Base-by-base conservation (phyloP, 1,140 invertebrate genomes). In the Cyclargus thomasi region DNA sequence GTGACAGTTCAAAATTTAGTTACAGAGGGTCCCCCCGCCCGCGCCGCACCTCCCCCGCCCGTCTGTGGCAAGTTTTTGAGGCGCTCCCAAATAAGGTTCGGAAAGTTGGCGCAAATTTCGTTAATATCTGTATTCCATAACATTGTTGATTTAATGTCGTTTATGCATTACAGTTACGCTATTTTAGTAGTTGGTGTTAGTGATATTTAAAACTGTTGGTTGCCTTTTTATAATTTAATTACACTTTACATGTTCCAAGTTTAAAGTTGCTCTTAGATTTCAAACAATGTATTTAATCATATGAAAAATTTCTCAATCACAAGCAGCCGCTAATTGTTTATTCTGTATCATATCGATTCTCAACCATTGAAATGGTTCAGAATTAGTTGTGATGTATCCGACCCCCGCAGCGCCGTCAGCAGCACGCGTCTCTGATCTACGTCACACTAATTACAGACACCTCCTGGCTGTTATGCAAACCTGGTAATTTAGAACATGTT, bases 1-100 rank as follows among this genome's bases (percentile, higher is more conserved):
- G 88, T 90, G 88, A 90, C 88, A 90, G 88, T 88, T 90, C 85
- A 90, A 90, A 90, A 90, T 90, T 90, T 88, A 90, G 84, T 90
- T 90, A 88, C 87, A 83, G 86, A 86, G 87, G 87, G 85, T 79
- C 77, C 75, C 77, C 70, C 68, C 77, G 63, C 69, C 72, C 68
- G 67, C 67, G 23, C 65, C 59, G 29, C 71, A 74, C 62, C 68
- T 53, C 69, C 59, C 72, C 67, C 71, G 57, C 70, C 53, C 71
- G 69, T 71, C 69, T 70, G 77, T 72, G 65, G 77, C 78, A 81
- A 81, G 77, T 81, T 70, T 71, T 74, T 71, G 67, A 73, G 74
- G 71, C 74, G 73, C 71, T 75, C 70, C 74, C 65, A 67, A 75
- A 73, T 73, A 71, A 72, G 71, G 67, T 69, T 71, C 57, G 70